Conservation (phyloP, 2,113 vertebrate species). For the Lathamus discolor region DNA sequence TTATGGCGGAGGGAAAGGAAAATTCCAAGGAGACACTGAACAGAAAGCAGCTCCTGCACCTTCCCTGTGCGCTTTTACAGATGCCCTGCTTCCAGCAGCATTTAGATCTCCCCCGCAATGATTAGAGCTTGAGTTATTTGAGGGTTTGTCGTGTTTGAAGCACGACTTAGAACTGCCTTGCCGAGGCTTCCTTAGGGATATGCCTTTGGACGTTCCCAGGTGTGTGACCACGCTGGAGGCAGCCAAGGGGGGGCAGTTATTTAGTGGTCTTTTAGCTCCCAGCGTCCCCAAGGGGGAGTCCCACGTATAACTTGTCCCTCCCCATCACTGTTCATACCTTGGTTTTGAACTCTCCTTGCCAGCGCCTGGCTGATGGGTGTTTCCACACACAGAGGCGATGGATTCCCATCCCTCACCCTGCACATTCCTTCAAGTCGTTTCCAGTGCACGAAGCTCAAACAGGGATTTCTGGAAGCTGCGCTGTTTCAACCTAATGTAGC, state of each 20-base stretch:
- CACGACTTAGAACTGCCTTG: not conserved
- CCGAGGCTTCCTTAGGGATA: not conserved
- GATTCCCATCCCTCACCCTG: not conserved
- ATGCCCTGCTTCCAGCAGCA: not conserved
- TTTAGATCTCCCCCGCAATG: not conserved
- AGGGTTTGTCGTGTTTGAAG: not conserved
- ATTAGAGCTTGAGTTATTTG: not conserved
- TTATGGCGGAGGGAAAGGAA: not conserved
- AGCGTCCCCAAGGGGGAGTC: not conserved
- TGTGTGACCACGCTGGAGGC: not conserved
- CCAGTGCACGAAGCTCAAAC: not conserved
- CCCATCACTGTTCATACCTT: not conserved
- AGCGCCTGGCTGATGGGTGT: not conserved
- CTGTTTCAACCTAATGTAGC: accelerated
- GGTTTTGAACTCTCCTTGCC: not conserved
- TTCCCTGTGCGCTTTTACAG: not conserved
- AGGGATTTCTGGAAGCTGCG: not conserved
- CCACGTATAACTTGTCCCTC: accelerated
- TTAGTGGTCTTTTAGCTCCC: not conserved
- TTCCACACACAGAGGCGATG: not conserved
- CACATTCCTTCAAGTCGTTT: not conserved
- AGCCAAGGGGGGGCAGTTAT: not conserved
- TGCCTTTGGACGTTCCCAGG: not conserved
- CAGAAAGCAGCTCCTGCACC: not conserved
- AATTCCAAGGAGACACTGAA: not conserved